phyloP scores from a whole-genome alignment of 2,888 invertebrate species.

The Fragum sueziense region DNA sequence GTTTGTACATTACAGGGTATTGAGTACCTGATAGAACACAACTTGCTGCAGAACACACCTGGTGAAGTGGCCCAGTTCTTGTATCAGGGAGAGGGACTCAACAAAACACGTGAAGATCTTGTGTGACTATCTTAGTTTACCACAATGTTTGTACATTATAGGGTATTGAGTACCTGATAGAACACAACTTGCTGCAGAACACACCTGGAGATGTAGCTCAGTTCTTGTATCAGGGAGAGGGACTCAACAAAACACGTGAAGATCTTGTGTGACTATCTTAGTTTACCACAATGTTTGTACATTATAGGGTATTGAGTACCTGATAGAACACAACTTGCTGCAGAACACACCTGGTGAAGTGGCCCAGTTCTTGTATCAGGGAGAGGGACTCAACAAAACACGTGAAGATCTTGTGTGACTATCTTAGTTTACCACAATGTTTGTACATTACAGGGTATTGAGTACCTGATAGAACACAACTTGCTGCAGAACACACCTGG shows the following conservation, averaged over 20 bases:
- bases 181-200: constrained; percentile 93
- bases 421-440: no score
- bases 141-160: constrained; percentile 50
- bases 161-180: constrained; percentile 98
- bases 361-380: constrained; percentile 90
- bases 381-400: constrained; percentile 98
- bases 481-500: constrained; percentile 94
- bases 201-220: constrained; percentile 95
- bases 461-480: constrained; percentile 96
- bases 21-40: constrained; percentile 97
- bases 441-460: constrained; percentile 87
- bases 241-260: constrained; percentile 98
- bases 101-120: no score
- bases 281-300: constrained; percentile 59
- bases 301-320: constrained; percentile 93
- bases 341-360: constrained; percentile 95
- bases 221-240: constrained; percentile 93
- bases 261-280: no score
- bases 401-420: no score
- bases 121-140: no score
- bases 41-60: constrained; percentile 92
- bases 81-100: constrained; percentile 97
- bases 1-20: constrained; percentile 86
- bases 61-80: constrained; percentile 92
- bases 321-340: constrained; percentile 95